phyloP scores from a whole-genome alignment of 2,888 invertebrate species.

The Rhamphomyia laevipes region DNA sequence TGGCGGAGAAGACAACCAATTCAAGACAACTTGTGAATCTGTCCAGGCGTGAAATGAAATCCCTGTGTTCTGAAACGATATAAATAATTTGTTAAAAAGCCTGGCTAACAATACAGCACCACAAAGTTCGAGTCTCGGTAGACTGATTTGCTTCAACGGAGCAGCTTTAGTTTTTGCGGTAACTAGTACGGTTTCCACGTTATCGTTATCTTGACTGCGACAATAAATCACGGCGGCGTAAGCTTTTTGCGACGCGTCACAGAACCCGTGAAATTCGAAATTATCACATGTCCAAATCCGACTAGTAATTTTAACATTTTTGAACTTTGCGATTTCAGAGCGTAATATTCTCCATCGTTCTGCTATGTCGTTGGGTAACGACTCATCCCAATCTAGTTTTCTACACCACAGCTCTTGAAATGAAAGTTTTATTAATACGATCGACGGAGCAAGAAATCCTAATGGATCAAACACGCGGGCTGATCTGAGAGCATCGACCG shows the following conservation, averaged over 20 bases:
- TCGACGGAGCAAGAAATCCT: background rate
- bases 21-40: slow-evolving; percentile 22
- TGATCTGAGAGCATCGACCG: background rate
- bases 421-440: background rate
- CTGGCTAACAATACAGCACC: slow-evolving; percentile 7
- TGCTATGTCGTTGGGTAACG: background rate
- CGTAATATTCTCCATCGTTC: background rate
- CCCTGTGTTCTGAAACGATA: background rate
- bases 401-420: background rate
- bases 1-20: slow-evolving; percentile 18
- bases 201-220: no score
- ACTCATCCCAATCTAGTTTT: background rate
- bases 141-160: slow-evolving; percentile 8
- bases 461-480: background rate
- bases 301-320: no score
- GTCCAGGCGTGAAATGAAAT: slow-evolving; percentile 14
- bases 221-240: no score
- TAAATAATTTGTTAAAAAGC: no score
- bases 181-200: no score
- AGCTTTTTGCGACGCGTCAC: slow-evolving; percentile 10
- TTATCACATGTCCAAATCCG: no score
- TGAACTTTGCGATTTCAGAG: no score
- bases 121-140: slow-evolving; percentile 11
- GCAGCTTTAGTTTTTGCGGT: no score
- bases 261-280: slow-evolving; percentile 1